These are phyloP conservation scores for Orestias chungarensis DNA, from an alignment of 2,797 vertebrate species.

Conservation along the genomic window DNA sequence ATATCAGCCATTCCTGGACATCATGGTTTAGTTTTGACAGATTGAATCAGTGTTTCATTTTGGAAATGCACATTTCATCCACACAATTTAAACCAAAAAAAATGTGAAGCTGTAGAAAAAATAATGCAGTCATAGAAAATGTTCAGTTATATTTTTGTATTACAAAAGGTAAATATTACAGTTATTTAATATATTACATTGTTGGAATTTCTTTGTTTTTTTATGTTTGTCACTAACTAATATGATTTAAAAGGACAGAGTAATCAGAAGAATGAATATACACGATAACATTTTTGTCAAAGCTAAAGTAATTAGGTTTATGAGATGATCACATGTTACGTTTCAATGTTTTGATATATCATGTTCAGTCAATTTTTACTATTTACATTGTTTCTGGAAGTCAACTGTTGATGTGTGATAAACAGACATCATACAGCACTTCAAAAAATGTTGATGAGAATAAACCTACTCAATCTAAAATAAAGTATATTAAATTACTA, in stretches of 20 bases:
- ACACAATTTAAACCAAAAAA: constrained; percentile 6
- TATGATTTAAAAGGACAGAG: not conserved
- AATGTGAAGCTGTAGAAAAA: not conserved
- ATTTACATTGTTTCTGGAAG: constrained; percentile 13
- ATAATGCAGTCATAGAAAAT: not conserved
- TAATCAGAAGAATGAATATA: too few relatives aligned
- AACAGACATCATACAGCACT: not conserved
- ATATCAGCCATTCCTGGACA: not conserved
- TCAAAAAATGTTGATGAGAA: not conserved
- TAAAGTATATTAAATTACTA: too few relatives aligned
- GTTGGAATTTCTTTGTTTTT: constrained; percentile 4
- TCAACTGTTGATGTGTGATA: constrained; percentile 8
- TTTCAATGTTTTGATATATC: not conserved
- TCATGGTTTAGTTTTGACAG: not conserved
- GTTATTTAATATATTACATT: constrained; percentile 1
- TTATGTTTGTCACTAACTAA: not conserved
- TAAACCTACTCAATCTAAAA: not conserved
- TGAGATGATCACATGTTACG: not conserved
- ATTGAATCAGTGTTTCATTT: constrained; percentile 40
- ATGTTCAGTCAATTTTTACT: not conserved
- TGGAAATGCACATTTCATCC: constrained; percentile 31
- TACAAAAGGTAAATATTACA: constrained; percentile 27
- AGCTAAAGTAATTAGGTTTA: not conserved
- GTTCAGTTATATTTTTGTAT: not conserved
- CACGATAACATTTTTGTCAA: too few relatives aligned